Evolutionary conservation across 2,888 invertebrate genomes (phyloP), one percentile per base, ranked within the genome.

Genomic region (Acanthosepion esculentum): DNA sequence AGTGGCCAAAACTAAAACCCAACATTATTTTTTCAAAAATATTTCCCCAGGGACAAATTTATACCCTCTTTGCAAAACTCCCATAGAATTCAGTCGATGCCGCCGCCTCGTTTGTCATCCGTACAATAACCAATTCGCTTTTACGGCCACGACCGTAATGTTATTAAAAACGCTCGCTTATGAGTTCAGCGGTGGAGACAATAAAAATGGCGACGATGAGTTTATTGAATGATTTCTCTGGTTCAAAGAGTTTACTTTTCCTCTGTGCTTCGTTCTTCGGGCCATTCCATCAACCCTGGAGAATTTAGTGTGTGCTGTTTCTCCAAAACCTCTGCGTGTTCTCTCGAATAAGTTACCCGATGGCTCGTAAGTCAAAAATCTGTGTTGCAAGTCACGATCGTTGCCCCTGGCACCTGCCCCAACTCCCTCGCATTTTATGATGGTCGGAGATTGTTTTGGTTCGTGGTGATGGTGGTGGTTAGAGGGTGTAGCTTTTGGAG

Each of bases 371-470:
- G 78, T 78, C 78, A 78, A n/a, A n/a, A 78, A 78, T 78, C 78
- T 78, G 78, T 78, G 78, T 78, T 78, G 78, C 78, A 78, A 78
- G 78, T 78, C 78, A 78, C 78, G 78, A 78, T n/a, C 78, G n/a
- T 78, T 33, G 78, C 78, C n/a, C 78, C 78, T n/a, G 18, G 78
- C 33, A 33, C 78, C n/a, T 78, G n/a, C 78, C 78, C 15, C 78
- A n/a, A 15, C 78, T 78, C 78, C 78, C n/a, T 33, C 3, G 33
- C n/a, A 78, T n/a, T 78, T 78, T 78, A 78, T 78, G 78, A 78
- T n/a, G 78, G 78, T n/a, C 78, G n/a, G 78, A n/a, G 78, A 78
- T 78, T 78, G 78, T n/a, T 10, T 33, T 78, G 78, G 15, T 78
- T n/a, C 23, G n/a, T 15, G 8, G 12, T n/a, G 78, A 10, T 78